A percentile compares a stretch with the other conserved stretches of the same genome.
These are phyloP conservation scores for Tretioscincus oriximinensis DNA, from an alignment of 2,113 vertebrate species.

Conservation along the genomic window DNA sequence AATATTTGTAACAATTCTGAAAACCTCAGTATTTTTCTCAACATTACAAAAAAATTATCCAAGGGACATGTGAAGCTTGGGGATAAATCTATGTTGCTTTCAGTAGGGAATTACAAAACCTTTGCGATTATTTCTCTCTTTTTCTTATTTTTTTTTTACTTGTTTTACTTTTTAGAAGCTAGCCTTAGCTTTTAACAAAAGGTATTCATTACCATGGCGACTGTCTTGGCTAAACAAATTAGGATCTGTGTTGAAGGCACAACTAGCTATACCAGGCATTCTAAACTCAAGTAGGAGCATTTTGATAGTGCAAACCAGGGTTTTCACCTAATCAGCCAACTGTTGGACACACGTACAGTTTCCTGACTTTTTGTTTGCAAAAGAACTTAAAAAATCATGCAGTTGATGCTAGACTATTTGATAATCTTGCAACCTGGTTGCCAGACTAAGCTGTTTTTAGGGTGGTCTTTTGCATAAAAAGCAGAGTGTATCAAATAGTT, in stretches of 20 bases:
- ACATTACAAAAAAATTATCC: neutral
- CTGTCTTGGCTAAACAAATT: constrained; percentile 50
- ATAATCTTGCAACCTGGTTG: no score
- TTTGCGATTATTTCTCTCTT: constrained; percentile 42
- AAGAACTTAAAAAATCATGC: no score
- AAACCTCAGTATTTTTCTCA: no score
- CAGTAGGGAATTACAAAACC: constrained; percentile 43
- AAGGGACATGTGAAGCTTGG: constrained; percentile 24
- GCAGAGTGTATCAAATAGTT: no score
- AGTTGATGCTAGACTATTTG: no score
- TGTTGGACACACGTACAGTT: no score
- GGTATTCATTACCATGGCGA: constrained; percentile 55
- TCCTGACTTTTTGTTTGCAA: no score
- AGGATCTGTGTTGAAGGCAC: constrained; percentile 49
- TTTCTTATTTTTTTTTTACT: constrained; percentile 28
- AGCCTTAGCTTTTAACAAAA: constrained; percentile 61
- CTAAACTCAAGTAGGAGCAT: constrained; percentile 39
- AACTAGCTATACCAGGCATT: constrained; percentile 25
- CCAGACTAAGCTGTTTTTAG: no score
- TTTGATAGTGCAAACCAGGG: neutral
- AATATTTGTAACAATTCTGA: neutral
- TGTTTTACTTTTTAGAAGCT: constrained; percentile 50
- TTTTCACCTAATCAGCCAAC: no score
- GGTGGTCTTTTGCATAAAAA: no score
- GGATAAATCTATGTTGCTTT: constrained; percentile 47